These are phyloP conservation scores for Piliocolobus tephrosceles DNA, from an alignment of 2,113 vertebrate genomes.

Conservation along the genomic window DNA sequence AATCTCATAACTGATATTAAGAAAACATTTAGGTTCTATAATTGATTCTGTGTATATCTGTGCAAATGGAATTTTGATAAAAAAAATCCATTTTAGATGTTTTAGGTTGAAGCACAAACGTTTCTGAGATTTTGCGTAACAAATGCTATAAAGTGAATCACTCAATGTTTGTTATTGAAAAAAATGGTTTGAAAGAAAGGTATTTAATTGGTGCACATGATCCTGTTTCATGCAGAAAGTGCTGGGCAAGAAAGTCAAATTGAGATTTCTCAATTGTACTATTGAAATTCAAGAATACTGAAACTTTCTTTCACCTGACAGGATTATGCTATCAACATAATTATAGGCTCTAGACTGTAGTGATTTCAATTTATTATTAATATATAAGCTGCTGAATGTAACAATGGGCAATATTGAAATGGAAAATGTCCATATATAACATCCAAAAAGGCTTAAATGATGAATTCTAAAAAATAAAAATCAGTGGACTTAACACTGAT, in stretches of 20 bases:
- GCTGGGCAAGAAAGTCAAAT: background rate
- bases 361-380: background rate
- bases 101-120: conserved; percentile 68
- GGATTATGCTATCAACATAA: conserved; percentile 10
- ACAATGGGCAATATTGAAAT: background rate
- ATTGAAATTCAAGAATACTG: background rate
- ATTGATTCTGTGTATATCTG: conserved; percentile 9
- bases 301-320: background rate
- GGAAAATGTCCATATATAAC: background rate
- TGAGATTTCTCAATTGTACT: conserved; percentile 9
- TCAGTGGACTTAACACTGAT: background rate
- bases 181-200: conserved; percentile 24
- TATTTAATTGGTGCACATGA: conserved; percentile 24
- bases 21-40: conserved; percentile 51
- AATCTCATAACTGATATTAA: conserved; percentile 50
- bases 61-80: conserved; percentile 48
- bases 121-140: conserved; percentile 40
- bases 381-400: background rate
- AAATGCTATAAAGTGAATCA: conserved; percentile 27
- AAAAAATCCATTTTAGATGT: conserved; percentile 18
- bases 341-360: background rate
- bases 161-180: conserved; percentile 12
- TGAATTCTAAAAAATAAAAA: background rate
- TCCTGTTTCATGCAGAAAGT: conserved; percentile 50
- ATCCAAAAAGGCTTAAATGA: background rate